phyloP scores from a whole-genome alignment of 2,888 invertebrate genomes.

The Nymphalis urticae region DNA sequence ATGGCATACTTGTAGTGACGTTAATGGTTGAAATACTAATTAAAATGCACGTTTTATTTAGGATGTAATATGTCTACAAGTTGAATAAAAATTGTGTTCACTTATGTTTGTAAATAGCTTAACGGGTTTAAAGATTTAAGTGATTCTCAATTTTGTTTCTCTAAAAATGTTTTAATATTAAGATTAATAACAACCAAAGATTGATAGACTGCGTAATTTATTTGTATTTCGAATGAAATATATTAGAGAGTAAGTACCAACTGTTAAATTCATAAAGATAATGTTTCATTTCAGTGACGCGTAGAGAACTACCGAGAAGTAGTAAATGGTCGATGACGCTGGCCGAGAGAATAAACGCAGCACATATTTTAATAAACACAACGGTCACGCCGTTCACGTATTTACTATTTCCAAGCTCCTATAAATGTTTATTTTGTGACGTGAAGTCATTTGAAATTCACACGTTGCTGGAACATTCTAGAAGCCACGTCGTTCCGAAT shows the following conservation, averaged over 20 bases:
- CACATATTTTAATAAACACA: slow-evolving; percentile 42
- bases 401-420: slow-evolving; percentile 43
- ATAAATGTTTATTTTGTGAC: slow-evolving; percentile 47
- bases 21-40: neutral
- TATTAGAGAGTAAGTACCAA: neutral
- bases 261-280: neutral
- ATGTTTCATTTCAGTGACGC: slow-evolving; percentile 28
- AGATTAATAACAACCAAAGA: no score
- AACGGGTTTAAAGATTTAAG: no score
- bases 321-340: slow-evolving; percentile 44
- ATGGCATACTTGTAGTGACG: slow-evolving; percentile 23
- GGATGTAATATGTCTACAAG: no score
- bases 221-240: no score
- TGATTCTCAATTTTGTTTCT: no score
- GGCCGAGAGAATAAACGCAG: slow-evolving; percentile 43
- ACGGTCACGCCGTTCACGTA: slow-evolving; percentile 45
- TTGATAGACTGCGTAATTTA: no score
- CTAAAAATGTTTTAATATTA: no score
- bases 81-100: no score
- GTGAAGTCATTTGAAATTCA: slow-evolving; percentile 40
- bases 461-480: slow-evolving; percentile 35
- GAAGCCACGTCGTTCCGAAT: slow-evolving; percentile 33
- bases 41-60: no score
- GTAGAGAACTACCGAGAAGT: slow-evolving; percentile 30
- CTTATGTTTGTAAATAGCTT: no score